phyloP scores from a whole-genome alignment of 1,140 invertebrate species.

The Heliconius nattereri region DNA sequence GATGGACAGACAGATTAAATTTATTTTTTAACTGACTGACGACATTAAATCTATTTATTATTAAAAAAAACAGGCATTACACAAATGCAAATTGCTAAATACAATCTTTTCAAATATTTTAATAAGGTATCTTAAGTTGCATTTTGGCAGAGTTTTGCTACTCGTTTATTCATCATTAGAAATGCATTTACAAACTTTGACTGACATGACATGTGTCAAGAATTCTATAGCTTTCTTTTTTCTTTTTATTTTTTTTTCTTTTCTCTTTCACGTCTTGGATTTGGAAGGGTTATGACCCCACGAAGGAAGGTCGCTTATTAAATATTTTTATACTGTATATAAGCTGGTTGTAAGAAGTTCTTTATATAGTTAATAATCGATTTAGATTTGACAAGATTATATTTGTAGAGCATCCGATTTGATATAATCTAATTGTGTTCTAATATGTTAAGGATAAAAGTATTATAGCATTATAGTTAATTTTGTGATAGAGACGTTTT shows the following conservation, averaged over 20 bases:
- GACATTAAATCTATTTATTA: no score
- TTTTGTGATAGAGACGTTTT: background rate
- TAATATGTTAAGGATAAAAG: background rate
- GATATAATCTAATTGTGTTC: background rate
- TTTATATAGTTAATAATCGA: constrained; percentile 16
- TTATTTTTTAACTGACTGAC: no score
- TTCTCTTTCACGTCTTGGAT: background rate
- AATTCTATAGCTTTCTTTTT: constrained; percentile 1
- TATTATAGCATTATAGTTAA: background rate
- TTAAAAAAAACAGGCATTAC: no score
- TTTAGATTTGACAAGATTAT: constrained; percentile 13
- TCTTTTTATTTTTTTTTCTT: background rate
- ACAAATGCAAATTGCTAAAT: background rate
- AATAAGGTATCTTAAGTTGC: background rate
- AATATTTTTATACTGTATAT: constrained; percentile 18
- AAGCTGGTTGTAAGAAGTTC: background rate
- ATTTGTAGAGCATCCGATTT: background rate
- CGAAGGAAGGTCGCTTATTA: background rate
- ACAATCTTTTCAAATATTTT: background rate
- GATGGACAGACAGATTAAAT: no score
- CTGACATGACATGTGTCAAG: constrained; percentile 23
- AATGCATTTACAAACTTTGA: constrained; percentile 15
- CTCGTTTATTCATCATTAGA: constrained; percentile 17
- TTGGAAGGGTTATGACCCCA: constrained; percentile 21
- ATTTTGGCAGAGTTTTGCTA: background rate